Conservation (phyloP, 2,113 vertebrate species). For the Urocitellus parryii region DNA sequence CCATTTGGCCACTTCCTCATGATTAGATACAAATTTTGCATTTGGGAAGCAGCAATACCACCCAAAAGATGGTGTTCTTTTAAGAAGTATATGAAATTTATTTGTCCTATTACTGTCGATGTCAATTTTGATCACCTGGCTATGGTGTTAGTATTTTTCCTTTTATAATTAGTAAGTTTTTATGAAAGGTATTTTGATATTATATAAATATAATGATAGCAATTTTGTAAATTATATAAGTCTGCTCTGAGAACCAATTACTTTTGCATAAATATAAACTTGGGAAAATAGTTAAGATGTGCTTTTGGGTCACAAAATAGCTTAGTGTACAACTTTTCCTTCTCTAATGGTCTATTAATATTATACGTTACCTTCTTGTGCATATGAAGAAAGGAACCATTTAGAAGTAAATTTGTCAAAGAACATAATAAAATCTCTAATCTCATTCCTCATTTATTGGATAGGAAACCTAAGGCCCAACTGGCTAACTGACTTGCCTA, state of each 20-base stretch:
- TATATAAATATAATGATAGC: not conserved
- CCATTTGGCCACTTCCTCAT: not conserved
- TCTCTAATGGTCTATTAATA: not conserved
- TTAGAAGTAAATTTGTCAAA: not conserved
- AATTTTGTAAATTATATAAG: not conserved
- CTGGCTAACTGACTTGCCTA: constrained; percentile 21
- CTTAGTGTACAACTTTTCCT: not conserved
- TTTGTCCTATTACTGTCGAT: not conserved
- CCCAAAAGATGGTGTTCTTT: not conserved
- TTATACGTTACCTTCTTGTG: not conserved
- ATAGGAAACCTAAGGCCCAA: not conserved
- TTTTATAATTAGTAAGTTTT: constrained; percentile 18
- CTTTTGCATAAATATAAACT: constrained; percentile 22
- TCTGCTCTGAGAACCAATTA: not conserved
- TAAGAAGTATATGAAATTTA: not conserved
- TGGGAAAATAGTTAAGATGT: not conserved
- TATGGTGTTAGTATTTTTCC: not conserved
- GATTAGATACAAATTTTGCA: not conserved
- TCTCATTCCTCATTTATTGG: constrained; percentile 1
- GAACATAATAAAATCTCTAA: not conserved
- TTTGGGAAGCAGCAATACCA: not conserved
- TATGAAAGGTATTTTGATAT: not conserved
- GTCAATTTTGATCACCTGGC: not conserved
- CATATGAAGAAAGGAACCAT: not conserved
- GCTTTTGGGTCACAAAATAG: not conserved